Evolutionary conservation across 2,888 invertebrate species (phyloP).

Genomic region (Muscina levida): DNA sequence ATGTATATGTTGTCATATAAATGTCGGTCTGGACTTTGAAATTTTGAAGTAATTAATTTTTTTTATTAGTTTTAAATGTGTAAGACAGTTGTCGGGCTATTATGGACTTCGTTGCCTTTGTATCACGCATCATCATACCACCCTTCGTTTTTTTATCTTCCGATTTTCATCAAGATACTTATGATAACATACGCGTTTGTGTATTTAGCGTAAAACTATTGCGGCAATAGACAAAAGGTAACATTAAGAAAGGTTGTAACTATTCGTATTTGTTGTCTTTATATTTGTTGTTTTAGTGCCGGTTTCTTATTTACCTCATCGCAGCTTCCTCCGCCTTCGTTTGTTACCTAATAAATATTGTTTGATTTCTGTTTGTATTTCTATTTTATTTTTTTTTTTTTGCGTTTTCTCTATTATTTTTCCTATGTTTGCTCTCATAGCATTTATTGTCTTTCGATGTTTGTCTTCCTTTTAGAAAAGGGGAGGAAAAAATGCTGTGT

Average conservation of each 20-base stretch:
- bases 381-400: neutral
- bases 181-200: no score
- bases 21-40: no score
- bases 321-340: neutral
- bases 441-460: conserved; percentile 30
- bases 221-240: conserved; percentile 30
- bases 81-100: no score
- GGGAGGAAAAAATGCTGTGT: conserved; percentile 23
- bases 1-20: no score
- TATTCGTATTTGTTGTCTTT: conserved; percentile 59
- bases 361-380: conserved; percentile 43
- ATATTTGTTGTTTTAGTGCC: conserved; percentile 31
- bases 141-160: neutral
- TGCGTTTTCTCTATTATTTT: neutral
- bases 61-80: no score
- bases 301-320: neutral
- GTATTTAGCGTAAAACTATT: neutral
- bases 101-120: no score
- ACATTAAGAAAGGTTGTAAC: conserved; percentile 54
- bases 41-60: no score
- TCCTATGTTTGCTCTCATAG: neutral
- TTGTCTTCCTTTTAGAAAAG: conserved; percentile 37
- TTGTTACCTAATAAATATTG: conserved; percentile 59
- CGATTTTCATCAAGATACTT: conserved; percentile 7
- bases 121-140: neutral